Percentiles rank a stretch among this genome's conserved stretches.
Conservation (phyloP, 37 sponge, comb jelly and placozoan species). For the Spongilla lacustris region DNA sequence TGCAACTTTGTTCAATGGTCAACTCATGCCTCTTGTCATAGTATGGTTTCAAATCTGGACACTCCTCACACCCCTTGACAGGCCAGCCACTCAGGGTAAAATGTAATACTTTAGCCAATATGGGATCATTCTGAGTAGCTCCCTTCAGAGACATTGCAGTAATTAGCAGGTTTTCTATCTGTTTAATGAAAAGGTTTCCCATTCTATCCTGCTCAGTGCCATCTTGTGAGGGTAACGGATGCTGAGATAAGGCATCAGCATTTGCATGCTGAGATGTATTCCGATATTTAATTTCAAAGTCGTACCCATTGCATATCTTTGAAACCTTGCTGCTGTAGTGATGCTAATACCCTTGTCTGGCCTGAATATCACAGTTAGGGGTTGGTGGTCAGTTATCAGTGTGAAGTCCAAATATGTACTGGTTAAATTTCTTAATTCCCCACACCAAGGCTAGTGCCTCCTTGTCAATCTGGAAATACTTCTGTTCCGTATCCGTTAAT, state of each 20-base stretch:
- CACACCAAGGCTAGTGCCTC: conserved; percentile 48
- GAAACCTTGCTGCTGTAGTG: conserved; percentile 34
- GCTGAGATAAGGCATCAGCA: conserved; percentile 2
- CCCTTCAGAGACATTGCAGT: not conserved
- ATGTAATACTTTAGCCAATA: conserved; percentile 31
- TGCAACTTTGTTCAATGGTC: conserved; percentile 19
- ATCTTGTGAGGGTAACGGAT: not conserved
- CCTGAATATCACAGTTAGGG: conserved; percentile 43
- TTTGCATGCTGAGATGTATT: not conserved
- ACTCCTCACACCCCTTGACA: not conserved
- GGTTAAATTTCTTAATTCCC: conserved; percentile 54
- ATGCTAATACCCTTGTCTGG: conserved; percentile 36
- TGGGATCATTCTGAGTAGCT: conserved; percentile 34
- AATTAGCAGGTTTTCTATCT: not conserved
- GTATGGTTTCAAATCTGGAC: conserved; percentile 12
- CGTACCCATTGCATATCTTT: not conserved
- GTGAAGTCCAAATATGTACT: conserved; percentile 70
- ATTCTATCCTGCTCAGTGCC: not conserved
- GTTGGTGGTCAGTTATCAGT: conserved; percentile 58
- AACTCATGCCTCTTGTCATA: not conserved
- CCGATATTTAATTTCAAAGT: not conserved
- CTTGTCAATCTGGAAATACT: conserved; percentile 65
- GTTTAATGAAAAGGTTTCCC: not conserved
- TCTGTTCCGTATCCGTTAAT: conserved; percentile 34
- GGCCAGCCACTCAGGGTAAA: conserved; percentile 17